Evolutionary conservation across 2,113 vertebrate genomes (phyloP), one percentile per base, ranked within the genome.

Genomic region (Prinia subflava): DNA sequence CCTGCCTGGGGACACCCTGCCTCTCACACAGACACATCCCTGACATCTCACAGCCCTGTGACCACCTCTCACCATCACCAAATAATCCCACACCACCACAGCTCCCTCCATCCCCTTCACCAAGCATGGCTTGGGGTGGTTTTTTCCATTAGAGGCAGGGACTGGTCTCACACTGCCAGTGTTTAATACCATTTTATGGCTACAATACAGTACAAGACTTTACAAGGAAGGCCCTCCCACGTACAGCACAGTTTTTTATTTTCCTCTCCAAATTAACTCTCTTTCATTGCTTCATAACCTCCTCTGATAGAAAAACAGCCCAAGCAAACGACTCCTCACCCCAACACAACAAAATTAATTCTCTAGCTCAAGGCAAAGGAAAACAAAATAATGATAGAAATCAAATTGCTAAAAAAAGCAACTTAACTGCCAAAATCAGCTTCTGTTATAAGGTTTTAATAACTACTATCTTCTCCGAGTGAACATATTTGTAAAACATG

Each of bases 381-480:
- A 94, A 95, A 94, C 0, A 0, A 81, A 88, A 57, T 42, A 88
- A 57, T 42, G 15, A 37, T 64, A 88, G 68, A 95, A 95, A 94
- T 67, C 59, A 78, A 52, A 77, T 49, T 7, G 56, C 75, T 70
- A 28, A 68, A 90, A 84, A 74, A 81, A 55, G 56, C 49, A 88
- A 87, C 46, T 30, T 89, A 87, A 68, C 63, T 68, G 93, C 87
- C 85, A 67, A 93, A 77, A 42, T 77, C 80, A 65, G 47, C 37
- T 88, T 42, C 79, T 77, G 14, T 37, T 71, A 35, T 5, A n/a
- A 49, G 50, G 37, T 57, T 95, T 94, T 90, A 93, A 94, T 93
- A 89, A 88, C 37, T 78, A 37, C 62, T 46, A 56, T 73, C 86
- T 94, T 97, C 64, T 71, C 83, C 57, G 83, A 92, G 95, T 37